A percentile compares a stretch with the other conserved stretches of the same genome.
phyloP scores from a whole-genome alignment of 2,888 invertebrate species.

The Drosophila nr. medialis region DNA sequence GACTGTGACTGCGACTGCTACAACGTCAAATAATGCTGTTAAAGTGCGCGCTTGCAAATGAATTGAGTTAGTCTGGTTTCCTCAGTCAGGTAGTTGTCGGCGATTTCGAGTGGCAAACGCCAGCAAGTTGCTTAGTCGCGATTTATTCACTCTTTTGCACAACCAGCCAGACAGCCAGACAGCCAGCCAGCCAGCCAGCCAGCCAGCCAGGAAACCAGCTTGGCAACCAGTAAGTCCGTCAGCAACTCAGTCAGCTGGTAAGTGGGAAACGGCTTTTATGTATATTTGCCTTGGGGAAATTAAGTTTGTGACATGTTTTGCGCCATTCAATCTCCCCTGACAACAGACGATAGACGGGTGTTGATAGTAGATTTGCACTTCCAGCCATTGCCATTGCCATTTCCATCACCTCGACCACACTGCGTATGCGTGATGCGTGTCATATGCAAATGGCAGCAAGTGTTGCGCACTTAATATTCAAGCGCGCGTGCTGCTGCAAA shows the following conservation, averaged over 20 bases:
- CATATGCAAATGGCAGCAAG: constrained; percentile 62
- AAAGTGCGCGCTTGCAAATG: background rate
- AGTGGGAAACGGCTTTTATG: constrained; percentile 48
- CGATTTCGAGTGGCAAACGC: constrained; percentile 31
- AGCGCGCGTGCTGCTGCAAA: background rate
- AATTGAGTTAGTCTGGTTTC: constrained; percentile 15
- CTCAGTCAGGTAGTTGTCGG: constrained; percentile 12
- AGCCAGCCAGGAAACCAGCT: background rate
- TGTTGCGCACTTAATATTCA: constrained; percentile 41
- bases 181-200: background rate
- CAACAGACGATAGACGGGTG: constrained; percentile 4
- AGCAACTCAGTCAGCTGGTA: constrained; percentile 17
- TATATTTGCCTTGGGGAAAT: constrained; percentile 75
- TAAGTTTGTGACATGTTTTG: constrained; percentile 78
- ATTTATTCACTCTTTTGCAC: constrained; percentile 25
- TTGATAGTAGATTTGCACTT: constrained; percentile 39
- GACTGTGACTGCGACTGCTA: background rate
- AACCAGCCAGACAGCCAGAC: background rate
- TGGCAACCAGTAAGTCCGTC: constrained; percentile 2
- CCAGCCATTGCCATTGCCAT: constrained; percentile 12
- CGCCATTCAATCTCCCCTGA: constrained; percentile 61
- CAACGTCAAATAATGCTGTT: background rate
- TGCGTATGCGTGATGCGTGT: constrained; percentile 64
- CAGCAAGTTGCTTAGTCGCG: constrained; percentile 30
- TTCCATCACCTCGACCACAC: constrained; percentile 31